These are phyloP conservation scores for Drosophila orosa DNA, from an alignment of 1,140 invertebrate species.

Conservation along the genomic window DNA sequence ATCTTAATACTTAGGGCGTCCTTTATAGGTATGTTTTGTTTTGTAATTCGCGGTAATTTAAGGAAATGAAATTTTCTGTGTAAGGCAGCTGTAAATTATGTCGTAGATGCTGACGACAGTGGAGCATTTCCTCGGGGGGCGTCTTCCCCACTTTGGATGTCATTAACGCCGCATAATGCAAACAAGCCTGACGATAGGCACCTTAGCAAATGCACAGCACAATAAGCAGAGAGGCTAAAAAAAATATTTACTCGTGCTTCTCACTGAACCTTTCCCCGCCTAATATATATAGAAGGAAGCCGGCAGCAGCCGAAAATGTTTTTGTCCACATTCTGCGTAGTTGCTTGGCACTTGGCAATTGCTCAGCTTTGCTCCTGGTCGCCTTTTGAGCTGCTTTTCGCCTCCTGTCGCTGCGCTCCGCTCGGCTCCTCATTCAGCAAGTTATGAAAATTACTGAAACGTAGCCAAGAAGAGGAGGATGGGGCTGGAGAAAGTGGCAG, in stretches of 20 bases:
- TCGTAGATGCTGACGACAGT: slow-evolving; percentile 35
- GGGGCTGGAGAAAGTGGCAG: not conserved
- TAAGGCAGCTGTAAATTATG: slow-evolving; percentile 45
- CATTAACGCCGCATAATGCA: slow-evolving; percentile 72
- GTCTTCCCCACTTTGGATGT: slow-evolving; percentile 47
- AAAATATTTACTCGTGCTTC: slow-evolving; percentile 60
- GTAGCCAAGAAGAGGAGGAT: slow-evolving; percentile 54
- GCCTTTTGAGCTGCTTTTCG: slow-evolving; percentile 31
- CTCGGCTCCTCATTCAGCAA: slow-evolving; percentile 40
- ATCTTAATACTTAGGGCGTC: not conserved
- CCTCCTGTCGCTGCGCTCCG: slow-evolving; percentile 15
- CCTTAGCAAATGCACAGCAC: slow-evolving; percentile 46
- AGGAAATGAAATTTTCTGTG: slow-evolving; percentile 32
- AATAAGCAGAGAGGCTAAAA: slow-evolving; percentile 53
- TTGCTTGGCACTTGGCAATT: slow-evolving; percentile 65
- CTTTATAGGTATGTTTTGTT: not conserved
- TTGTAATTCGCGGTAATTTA: not conserved
- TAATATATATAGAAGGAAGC: slow-evolving; percentile 30
- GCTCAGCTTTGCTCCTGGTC: slow-evolving; percentile 40
- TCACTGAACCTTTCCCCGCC: slow-evolving; percentile 13
- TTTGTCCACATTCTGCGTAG: slow-evolving; percentile 67
- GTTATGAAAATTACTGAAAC: slow-evolving; percentile 82
- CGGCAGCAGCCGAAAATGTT: slow-evolving; percentile 64
- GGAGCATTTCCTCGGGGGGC: slow-evolving; percentile 13
- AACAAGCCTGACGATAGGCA: slow-evolving; percentile 49